Conservation (phyloP, 2,888 invertebrate species). For the Acanthopleura granulata region DNA sequence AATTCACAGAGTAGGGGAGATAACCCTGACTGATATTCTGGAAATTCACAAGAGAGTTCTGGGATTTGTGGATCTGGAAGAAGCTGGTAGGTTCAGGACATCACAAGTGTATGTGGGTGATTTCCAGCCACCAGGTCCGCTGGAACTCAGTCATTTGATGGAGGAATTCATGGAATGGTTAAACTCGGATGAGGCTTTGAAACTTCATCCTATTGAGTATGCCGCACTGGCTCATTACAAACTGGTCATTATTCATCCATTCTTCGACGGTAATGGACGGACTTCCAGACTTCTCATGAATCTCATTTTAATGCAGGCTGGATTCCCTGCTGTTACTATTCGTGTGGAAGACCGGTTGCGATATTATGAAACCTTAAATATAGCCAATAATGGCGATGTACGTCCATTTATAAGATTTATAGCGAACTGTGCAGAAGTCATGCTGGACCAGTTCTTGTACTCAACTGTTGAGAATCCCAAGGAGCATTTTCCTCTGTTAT, state of each 20-base stretch:
- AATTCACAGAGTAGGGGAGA: conserved; percentile 78
- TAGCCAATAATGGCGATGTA: conserved; percentile 94
- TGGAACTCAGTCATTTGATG: conserved; percentile 86
- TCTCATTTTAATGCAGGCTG: conserved; percentile 89
- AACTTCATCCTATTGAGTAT: conserved; percentile 91
- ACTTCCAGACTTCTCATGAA: conserved; percentile 97
- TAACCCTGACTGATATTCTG: conserved; percentile 87
- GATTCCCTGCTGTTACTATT: conserved; percentile 96
- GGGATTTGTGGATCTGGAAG: conserved; percentile 93
- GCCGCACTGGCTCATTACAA: conserved; percentile 98
- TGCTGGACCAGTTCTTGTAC: conserved; percentile 85
- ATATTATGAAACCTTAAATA: conserved; percentile 86
- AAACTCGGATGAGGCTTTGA: conserved; percentile 84
- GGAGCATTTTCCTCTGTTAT: neutral
- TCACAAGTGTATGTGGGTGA: conserved; percentile 88
- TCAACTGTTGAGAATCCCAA: conserved; percentile 47
- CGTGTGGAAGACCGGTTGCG: conserved; percentile 82
- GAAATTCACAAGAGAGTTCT: conserved; percentile 93
- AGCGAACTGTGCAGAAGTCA: conserved; percentile 87
- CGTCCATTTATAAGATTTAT: conserved; percentile 97
- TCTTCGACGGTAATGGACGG: conserved; percentile 96
- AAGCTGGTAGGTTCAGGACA: conserved; percentile 87
- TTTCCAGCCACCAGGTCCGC: conserved; percentile 92
- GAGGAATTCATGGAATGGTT: conserved; percentile 92
- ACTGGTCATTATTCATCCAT: conserved; percentile 96